Percentiles rank a stretch among this genome's conserved stretches.
phyloP scores from a whole-genome alignment of 2,888 invertebrate species.

The Selenia dentaria region DNA sequence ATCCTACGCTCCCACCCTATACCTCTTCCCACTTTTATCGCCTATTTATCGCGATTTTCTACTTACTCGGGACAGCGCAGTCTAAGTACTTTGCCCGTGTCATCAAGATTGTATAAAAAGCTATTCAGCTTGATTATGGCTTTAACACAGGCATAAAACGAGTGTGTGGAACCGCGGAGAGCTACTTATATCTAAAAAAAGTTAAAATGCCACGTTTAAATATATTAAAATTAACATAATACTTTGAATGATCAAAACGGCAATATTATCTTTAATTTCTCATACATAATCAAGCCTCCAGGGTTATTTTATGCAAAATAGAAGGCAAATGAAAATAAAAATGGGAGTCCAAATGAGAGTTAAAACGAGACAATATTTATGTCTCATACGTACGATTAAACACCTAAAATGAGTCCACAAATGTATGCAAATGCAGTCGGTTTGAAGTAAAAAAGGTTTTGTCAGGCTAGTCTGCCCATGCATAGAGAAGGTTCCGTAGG shows the following conservation, averaged over 20 bases:
- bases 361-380: slow-evolving; percentile 67
- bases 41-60: too few relatives aligned
- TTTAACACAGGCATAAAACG: too few relatives aligned
- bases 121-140: too few relatives aligned
- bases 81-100: too few relatives aligned
- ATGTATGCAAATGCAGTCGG: slow-evolving; percentile 66
- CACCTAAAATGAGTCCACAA: slow-evolving; percentile 66
- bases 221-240: too few relatives aligned
- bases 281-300: slow-evolving; percentile 50
- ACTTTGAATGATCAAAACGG: slow-evolving; percentile 42
- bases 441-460: slow-evolving; percentile 32
- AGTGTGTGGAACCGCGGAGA: too few relatives aligned
- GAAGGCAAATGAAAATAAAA: slow-evolving; percentile 41
- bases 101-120: too few relatives aligned
- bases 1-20: too few relatives aligned
- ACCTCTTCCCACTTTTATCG: too few relatives aligned
- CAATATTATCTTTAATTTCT: slow-evolving; percentile 45
- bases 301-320: slow-evolving; percentile 58
- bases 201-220: too few relatives aligned
- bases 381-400: slow-evolving; percentile 70
- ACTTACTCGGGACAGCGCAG: too few relatives aligned
- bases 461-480: background rate
- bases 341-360: slow-evolving; percentile 21
- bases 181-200: too few relatives aligned
- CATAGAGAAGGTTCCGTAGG: slow-evolving; percentile 16